Evolutionary conservation across 2,113 vertebrate genomes (phyloP), one percentile per base, ranked within the genome.

Genomic region (Camelus dromedarius): DNA sequence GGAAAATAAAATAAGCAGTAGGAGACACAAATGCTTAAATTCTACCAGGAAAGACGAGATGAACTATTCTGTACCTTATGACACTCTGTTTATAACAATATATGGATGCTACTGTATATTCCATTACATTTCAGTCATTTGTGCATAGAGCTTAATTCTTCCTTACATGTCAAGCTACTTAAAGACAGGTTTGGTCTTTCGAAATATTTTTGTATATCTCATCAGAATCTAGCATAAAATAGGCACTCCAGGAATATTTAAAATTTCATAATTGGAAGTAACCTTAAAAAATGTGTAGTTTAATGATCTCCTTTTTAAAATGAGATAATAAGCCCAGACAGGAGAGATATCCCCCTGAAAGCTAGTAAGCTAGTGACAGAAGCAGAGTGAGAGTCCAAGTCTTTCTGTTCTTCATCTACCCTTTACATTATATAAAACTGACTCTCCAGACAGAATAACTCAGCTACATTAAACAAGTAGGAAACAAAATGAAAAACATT

Each of bases 161-260:
- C 24, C 80, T 28, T 14, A 93, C n/a, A 22, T 81, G n/a, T 19
- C 20, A 80, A 81, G 83, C 28, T 76, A 66, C 22, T 73, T 89
- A 96, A 88, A 89, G 75, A 89, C 19, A 83, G 0, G 5, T 42
- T 87, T 93, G n/a, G 15, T 58, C 48, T 93, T 93, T 86, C 82
- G 96, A 89, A 93, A 56, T 62, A 89, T 75, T 94, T 97, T 73
- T 91, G 24, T 50, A 97, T 26, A 52, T 89, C 67, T 95, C 56
- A 84, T 64, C 52, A 85, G 82, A 94, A 87, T 62, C 52, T 26
- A 90, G 50, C 8, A 87, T 6, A 96, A 79, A 92, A 93, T 7
- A 86, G 46, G 9, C 56, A 86, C 15, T 90, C 52, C 24, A 83
- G 90, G 54, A 94, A 79, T 83, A 93, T 60, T 75, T 52, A 85